phyloP scores from a whole-genome alignment of 2,113 vertebrate genomes.

The Pithys albifrons region DNA sequence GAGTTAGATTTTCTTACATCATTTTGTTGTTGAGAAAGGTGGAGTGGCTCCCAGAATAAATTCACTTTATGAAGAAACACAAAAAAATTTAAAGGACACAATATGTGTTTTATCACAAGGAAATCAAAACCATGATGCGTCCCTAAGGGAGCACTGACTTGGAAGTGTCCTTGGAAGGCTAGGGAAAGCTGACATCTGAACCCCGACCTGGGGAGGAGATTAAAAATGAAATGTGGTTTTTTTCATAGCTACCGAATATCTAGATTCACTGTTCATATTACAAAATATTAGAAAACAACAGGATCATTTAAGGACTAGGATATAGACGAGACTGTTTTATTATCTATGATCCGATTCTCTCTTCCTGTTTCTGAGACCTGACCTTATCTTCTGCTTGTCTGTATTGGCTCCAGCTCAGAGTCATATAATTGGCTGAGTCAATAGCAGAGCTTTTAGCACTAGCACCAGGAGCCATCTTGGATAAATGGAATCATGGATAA shows the following conservation, averaged over 20 bases:
- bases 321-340: neutral
- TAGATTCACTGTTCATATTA: neutral
- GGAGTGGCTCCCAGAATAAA: neutral
- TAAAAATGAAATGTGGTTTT: neutral
- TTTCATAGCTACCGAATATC: neutral
- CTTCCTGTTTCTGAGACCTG: neutral
- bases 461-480: conserved; percentile 24
- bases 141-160: neutral
- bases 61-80: neutral
- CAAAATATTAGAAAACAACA: neutral
- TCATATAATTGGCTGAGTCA: neutral
- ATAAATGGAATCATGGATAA: neutral
- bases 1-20: neutral
- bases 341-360: neutral
- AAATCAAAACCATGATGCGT: neutral
- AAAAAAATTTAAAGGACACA: neutral
- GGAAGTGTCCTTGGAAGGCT: neutral
- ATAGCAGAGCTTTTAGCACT: conserved; percentile 22
- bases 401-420: neutral
- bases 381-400: neutral
- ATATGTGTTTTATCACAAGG: neutral
- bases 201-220: neutral
- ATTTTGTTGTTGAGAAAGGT: neutral
- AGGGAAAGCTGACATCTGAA: neutral
- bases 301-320: neutral